phyloP scores from a whole-genome alignment of 2,888 invertebrate species.

The Alcis repandata region DNA sequence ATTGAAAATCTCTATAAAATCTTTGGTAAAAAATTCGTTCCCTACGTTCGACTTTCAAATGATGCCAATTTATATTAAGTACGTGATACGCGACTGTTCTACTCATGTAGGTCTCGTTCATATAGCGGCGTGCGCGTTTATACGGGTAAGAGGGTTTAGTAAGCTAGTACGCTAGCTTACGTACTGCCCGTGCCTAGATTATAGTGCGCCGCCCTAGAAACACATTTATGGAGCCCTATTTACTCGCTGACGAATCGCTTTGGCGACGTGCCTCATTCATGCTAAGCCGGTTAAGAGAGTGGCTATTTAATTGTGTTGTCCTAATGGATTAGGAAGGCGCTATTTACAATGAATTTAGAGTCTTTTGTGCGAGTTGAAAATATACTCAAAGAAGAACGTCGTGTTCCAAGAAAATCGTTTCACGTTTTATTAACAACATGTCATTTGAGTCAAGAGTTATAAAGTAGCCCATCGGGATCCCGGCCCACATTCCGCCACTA shows the following conservation, averaged over 20 bases:
- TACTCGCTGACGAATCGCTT: conserved; percentile 41
- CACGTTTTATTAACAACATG: conserved; percentile 29
- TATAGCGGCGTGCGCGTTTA: background rate
- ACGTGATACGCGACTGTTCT: background rate
- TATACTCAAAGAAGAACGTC: background rate
- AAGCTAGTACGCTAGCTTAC: conserved; percentile 8
- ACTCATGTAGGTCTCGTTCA: background rate
- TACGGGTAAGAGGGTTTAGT: background rate
- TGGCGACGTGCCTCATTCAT: conserved; percentile 39
- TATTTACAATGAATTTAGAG: background rate
- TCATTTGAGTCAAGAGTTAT: conserved; percentile 21
- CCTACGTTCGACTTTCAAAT: conserved; percentile 19
- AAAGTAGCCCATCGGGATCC: conserved; percentile 43
- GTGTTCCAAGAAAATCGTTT: background rate
- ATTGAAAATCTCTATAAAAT: background rate
- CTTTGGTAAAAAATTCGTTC: background rate
- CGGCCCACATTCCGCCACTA: conserved; percentile 62
- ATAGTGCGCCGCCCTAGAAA: conserved; percentile 38
- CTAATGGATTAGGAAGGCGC: conserved; percentile 20
- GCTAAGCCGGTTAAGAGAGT: conserved; percentile 28
- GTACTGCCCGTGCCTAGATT: conserved; percentile 22
- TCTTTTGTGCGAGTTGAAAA: background rate
- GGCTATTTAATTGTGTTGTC: conserved; percentile 30
- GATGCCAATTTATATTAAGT: conserved; percentile 17
- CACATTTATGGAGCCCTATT: conserved; percentile 40